Conservation (phyloP, 92 coral and sea anemone species). For the Palythoa caribaeorum region DNA sequence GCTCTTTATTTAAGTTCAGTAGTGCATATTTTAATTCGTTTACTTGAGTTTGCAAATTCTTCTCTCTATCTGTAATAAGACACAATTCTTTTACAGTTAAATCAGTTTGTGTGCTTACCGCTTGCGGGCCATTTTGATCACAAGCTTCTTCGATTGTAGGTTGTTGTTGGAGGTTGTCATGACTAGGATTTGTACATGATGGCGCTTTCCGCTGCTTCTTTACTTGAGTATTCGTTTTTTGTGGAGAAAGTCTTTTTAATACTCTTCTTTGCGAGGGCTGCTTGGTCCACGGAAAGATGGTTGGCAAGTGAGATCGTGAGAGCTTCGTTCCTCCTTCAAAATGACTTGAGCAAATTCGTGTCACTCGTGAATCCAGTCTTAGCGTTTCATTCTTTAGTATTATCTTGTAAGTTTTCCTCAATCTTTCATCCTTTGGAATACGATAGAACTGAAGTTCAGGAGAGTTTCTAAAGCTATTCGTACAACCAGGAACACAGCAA, state of each 20-base stretch:
- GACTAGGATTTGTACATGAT: not conserved
- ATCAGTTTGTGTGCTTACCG: not conserved
- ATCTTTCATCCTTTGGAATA: slow-evolving; percentile 5
- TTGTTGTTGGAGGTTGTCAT: not conserved
- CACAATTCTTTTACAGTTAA: too few relatives aligned
- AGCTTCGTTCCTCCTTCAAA: not conserved
- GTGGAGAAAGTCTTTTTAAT: not conserved
- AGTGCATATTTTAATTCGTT: slow-evolving; percentile 25
- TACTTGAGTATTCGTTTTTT: not conserved
- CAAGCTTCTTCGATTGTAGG: not conserved
- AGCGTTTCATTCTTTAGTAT: not conserved
- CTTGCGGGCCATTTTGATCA: not conserved
- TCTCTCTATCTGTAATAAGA: not conserved
- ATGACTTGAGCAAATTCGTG: not conserved
- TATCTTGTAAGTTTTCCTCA: slow-evolving; percentile 4
- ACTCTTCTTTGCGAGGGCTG: not conserved
- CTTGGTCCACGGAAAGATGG: not conserved
- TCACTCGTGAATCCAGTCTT: not conserved
- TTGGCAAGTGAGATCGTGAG: not conserved
- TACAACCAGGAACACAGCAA: slow-evolving; percentile 13
- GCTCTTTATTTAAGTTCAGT: slow-evolving; percentile 29
- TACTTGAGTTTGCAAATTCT: not conserved
- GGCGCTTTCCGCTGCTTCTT: not conserved
- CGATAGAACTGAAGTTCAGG: slow-evolving; percentile 13
- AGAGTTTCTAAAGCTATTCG: not conserved